A percentile compares a stretch with the other conserved stretches of the same genome.
Conservation (phyloP, 1,140 invertebrate species). For the Drosophila tropicalis region DNA sequence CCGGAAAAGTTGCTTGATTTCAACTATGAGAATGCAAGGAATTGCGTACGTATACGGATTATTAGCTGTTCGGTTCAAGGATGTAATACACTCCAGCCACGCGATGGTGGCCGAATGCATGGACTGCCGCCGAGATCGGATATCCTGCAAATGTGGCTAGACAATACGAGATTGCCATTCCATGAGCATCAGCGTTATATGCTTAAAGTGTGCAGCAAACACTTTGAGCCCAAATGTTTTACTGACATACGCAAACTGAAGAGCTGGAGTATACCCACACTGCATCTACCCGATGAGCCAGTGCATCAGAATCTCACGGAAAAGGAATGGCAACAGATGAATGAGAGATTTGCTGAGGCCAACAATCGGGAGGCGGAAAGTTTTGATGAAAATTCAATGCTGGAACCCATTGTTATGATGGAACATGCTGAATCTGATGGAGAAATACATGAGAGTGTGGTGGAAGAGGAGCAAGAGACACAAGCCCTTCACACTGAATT, state of each 20-base stretch:
- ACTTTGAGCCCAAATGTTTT: conserved; percentile 60
- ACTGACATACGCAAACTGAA: conserved; percentile 39
- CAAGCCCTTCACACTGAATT: background rate
- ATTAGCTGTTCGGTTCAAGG: conserved; percentile 53
- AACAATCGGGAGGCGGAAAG: background rate
- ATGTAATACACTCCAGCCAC: conserved; percentile 43
- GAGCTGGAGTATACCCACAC: conserved; percentile 63
- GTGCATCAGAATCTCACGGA: conserved; percentile 51
- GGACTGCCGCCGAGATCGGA: conserved; percentile 53
- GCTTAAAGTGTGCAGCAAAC: conserved; percentile 58
- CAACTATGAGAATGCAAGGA: conserved; percentile 42
- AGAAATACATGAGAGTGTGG: conserved; percentile 19
- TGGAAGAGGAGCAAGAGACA: conserved; percentile 6
- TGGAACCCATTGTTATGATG: conserved; percentile 48
- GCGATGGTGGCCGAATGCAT: conserved; percentile 50
- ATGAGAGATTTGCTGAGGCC: conserved; percentile 12
- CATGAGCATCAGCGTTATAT: conserved; percentile 55
- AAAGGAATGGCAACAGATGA: conserved; percentile 49
- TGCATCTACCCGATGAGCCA: conserved; percentile 43
- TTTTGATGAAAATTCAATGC: conserved; percentile 14
- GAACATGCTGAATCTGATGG: conserved; percentile 35
- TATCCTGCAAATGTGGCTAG: conserved; percentile 62
- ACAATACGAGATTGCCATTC: conserved; percentile 55
- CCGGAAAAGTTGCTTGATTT: conserved; percentile 16
- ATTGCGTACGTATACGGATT: conserved; percentile 38